Evolutionary conservation across 1,140 invertebrate genomes (phyloP), one percentile per base, ranked within the genome.

Genomic region (Frieseomelitta varia): DNA sequence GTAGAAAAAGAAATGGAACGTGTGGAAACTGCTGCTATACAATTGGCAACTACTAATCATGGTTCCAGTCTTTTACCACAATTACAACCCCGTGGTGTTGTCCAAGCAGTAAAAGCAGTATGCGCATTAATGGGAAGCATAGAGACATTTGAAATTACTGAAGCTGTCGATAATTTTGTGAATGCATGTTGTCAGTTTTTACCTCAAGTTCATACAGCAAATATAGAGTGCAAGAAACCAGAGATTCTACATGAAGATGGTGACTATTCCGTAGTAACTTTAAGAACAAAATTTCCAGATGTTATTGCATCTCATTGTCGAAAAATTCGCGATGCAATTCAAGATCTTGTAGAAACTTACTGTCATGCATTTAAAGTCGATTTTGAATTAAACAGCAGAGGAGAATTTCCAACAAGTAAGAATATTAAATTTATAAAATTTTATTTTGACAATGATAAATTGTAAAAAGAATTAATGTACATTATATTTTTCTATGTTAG

Each of bases 71-170:
- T 94, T 71, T 90, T 95, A 83, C 94, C 95, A 27, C 92, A 94
- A 72, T 90, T 96, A 47, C 96, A 97, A 90, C 95, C 96, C 6
- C 95, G 96, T 86, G 95, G 96, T 30, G 96, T 98, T 67, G 95
- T 97, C 30, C 98, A 99, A 94, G 97, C 98, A 0, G 97, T 99
- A 0, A 99, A 99, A 95, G 98, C 98, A 1, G 97, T 99, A 15
- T 98, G 98, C 92, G 97, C 98, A 47, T 94, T 98, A 39, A 96
- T 99, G 85, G 98, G 98, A 19, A 97, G 97, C 81, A 96, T 99
- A 4, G 98, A 99, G 94, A 99, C 98, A 0, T 94, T 97, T 69
- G 97, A 98, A 90, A 96, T 99, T 4, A 97, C 96, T 6, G 96
- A 97, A 81, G 96, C 97, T 61, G 94, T 98, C 8, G 96, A 97